Percentiles rank a stretch among this genome's conserved stretches.
Conservation (phyloP, 2,113 vertebrate species). For the Platichthys stellatus region DNA sequence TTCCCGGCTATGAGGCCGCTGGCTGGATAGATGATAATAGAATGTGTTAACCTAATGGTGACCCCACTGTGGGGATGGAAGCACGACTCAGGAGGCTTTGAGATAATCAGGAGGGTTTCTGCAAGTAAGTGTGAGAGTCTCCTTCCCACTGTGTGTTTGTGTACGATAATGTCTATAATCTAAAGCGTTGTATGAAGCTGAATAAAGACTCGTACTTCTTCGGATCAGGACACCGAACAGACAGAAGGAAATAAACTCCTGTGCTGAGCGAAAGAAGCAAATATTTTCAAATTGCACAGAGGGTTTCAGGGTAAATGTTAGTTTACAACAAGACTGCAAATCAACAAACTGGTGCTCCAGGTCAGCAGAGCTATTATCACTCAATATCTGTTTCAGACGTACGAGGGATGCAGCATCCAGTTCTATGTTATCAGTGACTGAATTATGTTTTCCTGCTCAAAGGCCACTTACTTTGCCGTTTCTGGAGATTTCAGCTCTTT, state of each 20-base stretch:
- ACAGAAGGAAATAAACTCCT: background rate
- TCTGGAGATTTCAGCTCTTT: too few species aligned
- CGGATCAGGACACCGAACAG: background rate
- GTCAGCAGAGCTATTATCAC: background rate
- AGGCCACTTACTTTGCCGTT: too few species aligned
- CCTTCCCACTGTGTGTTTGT: constrained; percentile 17
- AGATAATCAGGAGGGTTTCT: constrained; percentile 35
- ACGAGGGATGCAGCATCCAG: too few species aligned
- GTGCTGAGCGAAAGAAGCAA: constrained; percentile 7
- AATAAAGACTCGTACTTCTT: constrained; percentile 16
- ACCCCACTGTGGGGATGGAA: constrained; percentile 49
- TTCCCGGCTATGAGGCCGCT: constrained; percentile 41
- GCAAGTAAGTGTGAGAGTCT: constrained; percentile 24
- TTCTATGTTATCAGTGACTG: too few species aligned
- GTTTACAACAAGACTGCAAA: background rate
- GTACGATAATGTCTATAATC: background rate
- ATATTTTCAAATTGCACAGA: background rate
- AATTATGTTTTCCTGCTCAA: too few species aligned
- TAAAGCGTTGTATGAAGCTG: constrained; percentile 16
- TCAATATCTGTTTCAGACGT: too few species aligned
- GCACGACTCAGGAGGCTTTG: constrained; percentile 25
- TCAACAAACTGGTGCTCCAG: too few species aligned
- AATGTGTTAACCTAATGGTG: constrained; percentile 58
- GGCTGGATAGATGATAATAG: constrained; percentile 52
- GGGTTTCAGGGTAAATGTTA: constrained; percentile 9